These are phyloP conservation scores for Harpalus rufipes DNA, from an alignment of 2,888 invertebrate genomes.

Conservation along the genomic window DNA sequence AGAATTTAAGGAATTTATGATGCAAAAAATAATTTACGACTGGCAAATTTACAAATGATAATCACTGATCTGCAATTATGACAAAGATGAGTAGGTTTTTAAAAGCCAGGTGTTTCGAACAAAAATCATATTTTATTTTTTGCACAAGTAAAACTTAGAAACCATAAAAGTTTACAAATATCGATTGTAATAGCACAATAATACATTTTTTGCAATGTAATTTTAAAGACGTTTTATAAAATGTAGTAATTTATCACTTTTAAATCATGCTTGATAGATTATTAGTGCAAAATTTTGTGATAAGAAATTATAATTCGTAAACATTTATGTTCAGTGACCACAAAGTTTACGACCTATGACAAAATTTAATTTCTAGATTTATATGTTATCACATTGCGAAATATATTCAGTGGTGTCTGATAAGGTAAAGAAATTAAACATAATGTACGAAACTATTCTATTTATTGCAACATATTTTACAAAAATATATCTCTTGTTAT, in stretches of 20 bases:
- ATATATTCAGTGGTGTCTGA: not conserved
- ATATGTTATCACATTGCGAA: conserved; percentile 24
- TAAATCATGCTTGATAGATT: not conserved
- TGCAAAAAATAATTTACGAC: conserved; percentile 24
- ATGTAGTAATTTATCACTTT: not conserved
- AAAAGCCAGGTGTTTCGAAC: conserved; percentile 26
- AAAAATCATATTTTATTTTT: conserved; percentile 36
- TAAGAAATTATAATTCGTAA: conserved; percentile 6
- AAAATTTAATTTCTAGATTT: not conserved
- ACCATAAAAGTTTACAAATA: not conserved
- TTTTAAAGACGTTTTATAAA: not conserved
- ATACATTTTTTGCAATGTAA: too few relatives aligned
- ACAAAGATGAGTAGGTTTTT: conserved; percentile 29
- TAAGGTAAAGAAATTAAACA: not conserved
- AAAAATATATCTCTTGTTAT: conserved; percentile 62
- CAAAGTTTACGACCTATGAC: conserved; percentile 44
- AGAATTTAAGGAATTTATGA: conserved; percentile 19
- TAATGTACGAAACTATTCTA: conserved; percentile 33
- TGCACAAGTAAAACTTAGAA: not conserved
- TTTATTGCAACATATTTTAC: conserved; percentile 65
- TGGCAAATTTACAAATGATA: conserved; percentile 32
- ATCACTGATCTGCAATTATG: conserved; percentile 13
- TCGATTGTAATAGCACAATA: not conserved
- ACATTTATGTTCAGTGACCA: conserved; percentile 39
- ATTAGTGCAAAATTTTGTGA: conserved; percentile 1